Base-by-base conservation (phyloP, 2,113 vertebrate genomes). In the Scartelaos histophorus region DNA sequence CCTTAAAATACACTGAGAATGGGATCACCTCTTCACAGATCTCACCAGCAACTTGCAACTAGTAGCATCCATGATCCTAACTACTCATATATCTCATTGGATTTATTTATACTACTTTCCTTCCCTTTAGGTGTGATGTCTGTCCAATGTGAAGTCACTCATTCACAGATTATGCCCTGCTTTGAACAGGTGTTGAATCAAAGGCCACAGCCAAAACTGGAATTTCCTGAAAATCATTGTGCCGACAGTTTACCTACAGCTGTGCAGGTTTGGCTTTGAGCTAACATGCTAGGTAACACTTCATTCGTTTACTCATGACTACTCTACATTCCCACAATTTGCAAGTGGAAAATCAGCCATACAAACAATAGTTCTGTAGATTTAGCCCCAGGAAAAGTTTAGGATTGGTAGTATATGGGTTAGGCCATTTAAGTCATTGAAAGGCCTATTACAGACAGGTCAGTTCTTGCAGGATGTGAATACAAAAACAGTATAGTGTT, bases 141-240 rank as follows among this genome's bases (percentile, higher is more conserved):
- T 78, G 69, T 71, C 46, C 3, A 38, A 79, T 74, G 76, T 24
- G 35, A 81, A 57, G 53, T 73, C 62, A 66, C 60, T 68, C 76
- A 38, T 29, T 34, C 78, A 75, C 66, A 68, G 58, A n/a, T 76
- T 82, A 21, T 51, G 74, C 7, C 4, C 57, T 0, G 4, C 73
- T 71, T 43, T 54, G 72, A 86, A 82, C 81, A 74, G 70, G 73
- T 80, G 84, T 69, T 54, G 19, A 54, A 54, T 90, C 67, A 67
- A 58, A 71, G 69, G 80, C 77, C 82, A 72, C 71, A 74, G 67
- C 73, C 35, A 70, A 71, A 83, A 88, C 69, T 73, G 71, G 80
- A 84, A 77, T 85, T 85, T 85, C 81, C 68, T 78, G 85, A 86
- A 84, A 80, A 67, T 57, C 67, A 2, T 43, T 29, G 64, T 7